phyloP scores from a whole-genome alignment of 2,797 vertebrate species.

The Halcyon smyrnensis region DNA sequence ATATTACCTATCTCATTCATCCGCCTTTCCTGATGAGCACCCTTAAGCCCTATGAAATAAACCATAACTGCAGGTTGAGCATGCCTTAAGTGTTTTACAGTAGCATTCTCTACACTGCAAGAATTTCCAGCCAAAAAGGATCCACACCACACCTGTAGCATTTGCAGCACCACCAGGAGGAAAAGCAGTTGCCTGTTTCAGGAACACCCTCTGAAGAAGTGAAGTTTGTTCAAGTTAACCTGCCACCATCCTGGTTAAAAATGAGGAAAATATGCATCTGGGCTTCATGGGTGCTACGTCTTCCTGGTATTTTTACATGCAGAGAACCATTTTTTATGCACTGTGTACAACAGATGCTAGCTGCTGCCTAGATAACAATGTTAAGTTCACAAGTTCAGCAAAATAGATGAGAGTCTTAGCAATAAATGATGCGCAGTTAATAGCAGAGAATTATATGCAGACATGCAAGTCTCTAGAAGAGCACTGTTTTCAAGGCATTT shows the following conservation, averaged over 20 bases:
- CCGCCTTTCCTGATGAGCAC: conserved; percentile 6
- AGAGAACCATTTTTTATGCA: background rate
- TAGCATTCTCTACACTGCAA: background rate
- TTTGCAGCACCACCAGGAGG: background rate
- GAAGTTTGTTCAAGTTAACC: background rate
- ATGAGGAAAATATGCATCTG: background rate
- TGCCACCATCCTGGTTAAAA: background rate
- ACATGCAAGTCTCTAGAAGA: background rate
- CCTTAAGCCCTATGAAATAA: conserved; percentile 16
- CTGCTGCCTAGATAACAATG: background rate
- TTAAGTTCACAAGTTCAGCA: background rate
- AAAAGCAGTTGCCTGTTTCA: background rate
- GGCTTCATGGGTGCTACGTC: background rate
- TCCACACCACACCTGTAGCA: background rate
- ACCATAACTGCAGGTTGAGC: conserved; percentile 7
- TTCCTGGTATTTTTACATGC: background rate
- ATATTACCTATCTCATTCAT: background rate
- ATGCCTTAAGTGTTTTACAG: background rate
- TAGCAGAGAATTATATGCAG: background rate
- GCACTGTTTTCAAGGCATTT: background rate
- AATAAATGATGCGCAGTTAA: background rate
- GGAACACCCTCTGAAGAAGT: background rate
- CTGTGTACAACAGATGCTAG: rapidly evolving
- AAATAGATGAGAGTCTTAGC: background rate
- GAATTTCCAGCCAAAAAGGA: background rate